A percentile compares a stretch with the other conserved stretches of the same genome.
These are phyloP conservation scores for Tiliacea aurago DNA, from an alignment of 2,888 invertebrate genomes.

Conservation along the genomic window DNA sequence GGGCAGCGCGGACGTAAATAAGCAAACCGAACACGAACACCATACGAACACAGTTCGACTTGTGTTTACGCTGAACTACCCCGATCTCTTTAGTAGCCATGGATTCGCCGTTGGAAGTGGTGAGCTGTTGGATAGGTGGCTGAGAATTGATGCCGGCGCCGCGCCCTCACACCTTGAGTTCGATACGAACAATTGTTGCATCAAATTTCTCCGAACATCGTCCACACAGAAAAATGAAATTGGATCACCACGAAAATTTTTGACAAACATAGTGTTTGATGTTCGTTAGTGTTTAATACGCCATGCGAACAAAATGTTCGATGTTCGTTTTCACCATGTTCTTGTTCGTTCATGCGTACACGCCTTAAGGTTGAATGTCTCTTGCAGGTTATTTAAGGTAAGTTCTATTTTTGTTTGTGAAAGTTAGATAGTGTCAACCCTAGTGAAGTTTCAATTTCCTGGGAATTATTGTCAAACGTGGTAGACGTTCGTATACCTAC, in stretches of 20 bases:
- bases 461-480: neutral
- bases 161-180: too few species aligned
- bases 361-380: too few species aligned
- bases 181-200: neutral
- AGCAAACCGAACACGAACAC: too few species aligned
- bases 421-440: too few species aligned
- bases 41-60: too few species aligned
- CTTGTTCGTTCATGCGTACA: too few species aligned
- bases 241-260: neutral
- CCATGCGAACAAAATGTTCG: too few species aligned
- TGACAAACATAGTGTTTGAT: neutral
- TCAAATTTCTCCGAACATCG: neutral
- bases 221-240: neutral
- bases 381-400: too few species aligned
- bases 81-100: neutral
- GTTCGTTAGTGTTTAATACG: neutral
- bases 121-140: neutral
- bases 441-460: too few species aligned
- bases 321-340: neutral
- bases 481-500: neutral
- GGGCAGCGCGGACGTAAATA: too few species aligned
- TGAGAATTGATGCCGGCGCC: neutral
- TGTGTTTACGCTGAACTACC: too few species aligned
- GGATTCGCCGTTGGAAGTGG: neutral
- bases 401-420: too few species aligned